Conservation (phyloP, 1,140 invertebrate genomes). For the Armadillidium nasatum region DNA sequence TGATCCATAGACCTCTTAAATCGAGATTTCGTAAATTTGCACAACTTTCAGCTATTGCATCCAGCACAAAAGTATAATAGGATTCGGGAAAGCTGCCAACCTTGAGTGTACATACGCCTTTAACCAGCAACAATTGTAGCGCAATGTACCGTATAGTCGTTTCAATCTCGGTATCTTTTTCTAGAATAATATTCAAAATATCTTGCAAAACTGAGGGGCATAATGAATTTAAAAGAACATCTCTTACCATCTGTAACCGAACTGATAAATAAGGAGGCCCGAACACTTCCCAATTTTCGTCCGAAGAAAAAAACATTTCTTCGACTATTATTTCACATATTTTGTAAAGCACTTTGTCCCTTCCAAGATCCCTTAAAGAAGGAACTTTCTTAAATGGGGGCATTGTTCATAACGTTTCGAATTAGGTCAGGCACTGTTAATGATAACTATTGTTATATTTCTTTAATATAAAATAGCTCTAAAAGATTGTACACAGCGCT, state of each 20-base stretch:
- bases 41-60: slow-evolving; percentile 19
- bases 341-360: slow-evolving; percentile 25
- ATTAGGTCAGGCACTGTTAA: too few species aligned
- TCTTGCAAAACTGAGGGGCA: slow-evolving; percentile 9
- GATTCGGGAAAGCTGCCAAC: slow-evolving; percentile 26
- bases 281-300: slow-evolving; percentile 28
- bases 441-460: too few species aligned
- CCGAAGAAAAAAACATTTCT: slow-evolving; percentile 26
- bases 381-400: slow-evolving; percentile 25
- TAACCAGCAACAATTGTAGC: slow-evolving; percentile 24
- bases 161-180: slow-evolving; percentile 18
- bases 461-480: too few species aligned
- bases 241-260: slow-evolving; percentile 19
- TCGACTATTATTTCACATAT: slow-evolving; percentile 25
- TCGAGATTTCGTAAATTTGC: slow-evolving; percentile 23
- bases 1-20: slow-evolving; percentile 25
- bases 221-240: slow-evolving; percentile 24
- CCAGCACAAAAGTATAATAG: slow-evolving; percentile 24
- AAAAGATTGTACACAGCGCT: too few species aligned
- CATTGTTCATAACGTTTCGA: not conserved
- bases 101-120: slow-evolving; percentile 8
- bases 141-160: slow-evolving; percentile 28
- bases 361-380: slow-evolving; percentile 14
- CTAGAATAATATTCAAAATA: slow-evolving; percentile 22
- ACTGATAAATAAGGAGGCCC: slow-evolving; percentile 20